Evolutionary conservation across 2,888 invertebrate species (phyloP).

Genomic region (Chrysolina americana): DNA sequence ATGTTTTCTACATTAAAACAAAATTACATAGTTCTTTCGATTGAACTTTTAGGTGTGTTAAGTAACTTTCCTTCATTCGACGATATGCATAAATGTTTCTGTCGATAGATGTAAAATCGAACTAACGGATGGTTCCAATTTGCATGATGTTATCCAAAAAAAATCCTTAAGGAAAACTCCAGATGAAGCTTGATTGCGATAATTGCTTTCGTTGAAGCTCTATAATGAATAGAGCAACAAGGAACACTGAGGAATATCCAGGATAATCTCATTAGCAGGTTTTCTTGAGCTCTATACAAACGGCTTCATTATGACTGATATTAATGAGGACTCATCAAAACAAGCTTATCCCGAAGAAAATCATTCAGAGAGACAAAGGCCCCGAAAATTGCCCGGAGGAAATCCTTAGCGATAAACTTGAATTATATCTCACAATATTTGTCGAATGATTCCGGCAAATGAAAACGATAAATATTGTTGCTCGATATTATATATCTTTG

Average conservation of each 20-base stretch:
- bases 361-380: slow-evolving; percentile 13
- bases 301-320: slow-evolving; percentile 9
- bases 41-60: too few relatives aligned
- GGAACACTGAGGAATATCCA: background rate
- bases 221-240: background rate
- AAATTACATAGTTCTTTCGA: too few relatives aligned
- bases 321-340: background rate
- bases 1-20: too few relatives aligned
- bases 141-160: too few relatives aligned
- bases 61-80: too few relatives aligned
- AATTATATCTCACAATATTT: background rate
- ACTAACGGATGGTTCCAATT: too few relatives aligned
- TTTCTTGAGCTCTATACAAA: slow-evolving; percentile 7
- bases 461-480: background rate
- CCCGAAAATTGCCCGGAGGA: background rate
- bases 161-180: too few relatives aligned
- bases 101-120: background rate
- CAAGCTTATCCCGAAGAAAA: background rate
- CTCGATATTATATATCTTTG: too few relatives aligned
- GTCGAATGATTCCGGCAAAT: background rate
- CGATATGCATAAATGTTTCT: background rate
- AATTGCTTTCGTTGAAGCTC: slow-evolving; percentile 18
- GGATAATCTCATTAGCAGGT: slow-evolving; percentile 13
- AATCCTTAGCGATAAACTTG: background rate
- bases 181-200: background rate